A percentile compares a stretch with the other conserved stretches of the same genome.
phyloP scores from a whole-genome alignment of 2,797 vertebrate genomes.

The Cyprinodon diabolis region DNA sequence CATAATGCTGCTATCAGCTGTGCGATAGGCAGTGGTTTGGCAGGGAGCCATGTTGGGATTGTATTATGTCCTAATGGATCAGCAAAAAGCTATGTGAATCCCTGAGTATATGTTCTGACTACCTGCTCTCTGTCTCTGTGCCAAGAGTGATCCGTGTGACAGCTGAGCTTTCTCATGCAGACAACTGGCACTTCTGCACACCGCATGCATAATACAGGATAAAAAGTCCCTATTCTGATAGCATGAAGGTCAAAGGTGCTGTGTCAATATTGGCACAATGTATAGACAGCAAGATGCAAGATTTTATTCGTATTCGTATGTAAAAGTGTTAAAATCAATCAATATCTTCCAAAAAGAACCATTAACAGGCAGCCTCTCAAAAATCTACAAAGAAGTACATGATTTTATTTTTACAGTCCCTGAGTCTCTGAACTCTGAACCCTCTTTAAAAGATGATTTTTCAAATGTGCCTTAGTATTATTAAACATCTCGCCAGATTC shows the following conservation, averaged over 20 bases:
- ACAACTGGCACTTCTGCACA: conserved; percentile 48
- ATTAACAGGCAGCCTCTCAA: not conserved
- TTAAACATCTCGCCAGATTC: too few species aligned
- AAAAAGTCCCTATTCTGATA: conserved; percentile 25
- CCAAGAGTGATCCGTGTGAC: conserved; percentile 60
- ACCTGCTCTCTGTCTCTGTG: conserved; percentile 59
- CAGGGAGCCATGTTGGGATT: conserved; percentile 49
- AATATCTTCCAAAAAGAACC: not conserved
- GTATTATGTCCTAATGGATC: conserved; percentile 74
- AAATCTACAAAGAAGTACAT: not conserved
- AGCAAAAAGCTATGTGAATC: conserved; percentile 66
- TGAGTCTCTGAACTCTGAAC: not conserved
- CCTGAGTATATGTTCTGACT: conserved; percentile 52
- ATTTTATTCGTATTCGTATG: not conserved
- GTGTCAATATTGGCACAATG: not conserved
- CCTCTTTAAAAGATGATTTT: not conserved
- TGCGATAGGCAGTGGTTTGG: conserved; percentile 64
- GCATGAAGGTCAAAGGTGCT: conserved; percentile 14
- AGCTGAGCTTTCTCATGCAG: conserved; percentile 66
- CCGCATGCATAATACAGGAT: conserved; percentile 32
- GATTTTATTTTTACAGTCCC: not conserved
- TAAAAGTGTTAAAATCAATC: not conserved
- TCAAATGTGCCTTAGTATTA: not conserved
- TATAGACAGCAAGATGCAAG: not conserved
- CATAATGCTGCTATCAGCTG: conserved; percentile 50